Evolutionary conservation across 2,113 vertebrate species (phyloP).

Genomic region (Nothocercus julius): DNA sequence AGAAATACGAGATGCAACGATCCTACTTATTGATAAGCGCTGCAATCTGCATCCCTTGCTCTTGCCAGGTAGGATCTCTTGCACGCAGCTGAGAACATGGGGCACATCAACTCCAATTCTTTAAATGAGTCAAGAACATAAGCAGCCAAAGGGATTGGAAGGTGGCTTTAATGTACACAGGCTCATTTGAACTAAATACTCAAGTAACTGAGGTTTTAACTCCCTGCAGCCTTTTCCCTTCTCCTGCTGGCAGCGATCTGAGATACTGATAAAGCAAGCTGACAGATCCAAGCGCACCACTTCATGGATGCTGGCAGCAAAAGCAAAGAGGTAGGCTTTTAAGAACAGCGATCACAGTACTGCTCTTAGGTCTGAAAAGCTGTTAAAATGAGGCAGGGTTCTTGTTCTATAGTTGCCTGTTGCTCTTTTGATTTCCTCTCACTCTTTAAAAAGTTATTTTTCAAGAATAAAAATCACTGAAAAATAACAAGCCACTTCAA

Average conservation of each 20-base stretch:
- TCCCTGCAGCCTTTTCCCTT: not conserved
- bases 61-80: rapidly evolving
- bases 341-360: not conserved
- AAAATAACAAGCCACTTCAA: not conserved
- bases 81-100: rapidly evolving
- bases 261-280: not conserved
- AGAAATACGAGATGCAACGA: rapidly evolving
- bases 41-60: not conserved
- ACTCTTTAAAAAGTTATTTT: not conserved
- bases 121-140: not conserved
- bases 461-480: not conserved
- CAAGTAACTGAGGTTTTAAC: not conserved
- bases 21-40: not conserved
- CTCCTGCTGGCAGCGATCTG: not conserved
- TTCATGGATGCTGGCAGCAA: not conserved
- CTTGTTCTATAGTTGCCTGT: not conserved
- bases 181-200: not conserved
- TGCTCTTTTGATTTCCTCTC: not conserved
- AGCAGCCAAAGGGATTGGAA: not conserved
- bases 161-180: not conserved
- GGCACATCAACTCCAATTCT: not conserved
- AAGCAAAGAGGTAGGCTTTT: not conserved
- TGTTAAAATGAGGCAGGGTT: not conserved
- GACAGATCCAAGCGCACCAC: not conserved
- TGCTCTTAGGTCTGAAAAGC: not conserved